phyloP scores from a whole-genome alignment of 2,797 vertebrate species.

The Salarias fasciatus region DNA sequence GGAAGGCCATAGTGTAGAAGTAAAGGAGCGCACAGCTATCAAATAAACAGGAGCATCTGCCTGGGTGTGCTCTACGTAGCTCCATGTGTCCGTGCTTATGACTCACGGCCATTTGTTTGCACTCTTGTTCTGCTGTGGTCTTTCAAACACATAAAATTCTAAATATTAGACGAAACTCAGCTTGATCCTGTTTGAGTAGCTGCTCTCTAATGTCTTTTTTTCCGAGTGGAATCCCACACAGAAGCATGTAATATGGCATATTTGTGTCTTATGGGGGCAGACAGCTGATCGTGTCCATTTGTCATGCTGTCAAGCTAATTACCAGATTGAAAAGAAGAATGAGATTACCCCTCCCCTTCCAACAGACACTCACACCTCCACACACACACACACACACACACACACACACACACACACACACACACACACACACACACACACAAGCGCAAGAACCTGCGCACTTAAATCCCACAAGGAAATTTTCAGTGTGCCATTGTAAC shows the following conservation, averaged over 20 bases:
- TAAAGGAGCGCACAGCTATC: slow-evolving; percentile 49
- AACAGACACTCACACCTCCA: slow-evolving; percentile 67
- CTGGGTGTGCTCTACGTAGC: slow-evolving; percentile 19
- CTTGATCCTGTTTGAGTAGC: slow-evolving; percentile 65
- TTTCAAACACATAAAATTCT: slow-evolving; percentile 29
- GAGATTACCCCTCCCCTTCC: slow-evolving; percentile 77
- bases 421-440: slow-evolving; percentile 35
- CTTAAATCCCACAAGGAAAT: slow-evolving; percentile 67
- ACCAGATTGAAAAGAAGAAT: slow-evolving; percentile 84
- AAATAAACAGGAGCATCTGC: slow-evolving; percentile 54
- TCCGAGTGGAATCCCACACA: slow-evolving; percentile 62
- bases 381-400: slow-evolving; percentile 55
- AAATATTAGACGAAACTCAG: slow-evolving; percentile 51
- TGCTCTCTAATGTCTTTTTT: slow-evolving; percentile 71
- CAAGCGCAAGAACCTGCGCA: slow-evolving; percentile 53
- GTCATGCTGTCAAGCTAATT: slow-evolving; percentile 89
- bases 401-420: slow-evolving; percentile 52
- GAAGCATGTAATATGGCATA: slow-evolving; percentile 76
- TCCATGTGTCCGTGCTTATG: slow-evolving; percentile 13
- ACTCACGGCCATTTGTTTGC: neutral
- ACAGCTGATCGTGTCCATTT: slow-evolving; percentile 86
- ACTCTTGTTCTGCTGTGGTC: slow-evolving; percentile 1
- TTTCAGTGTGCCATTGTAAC: slow-evolving; percentile 67
- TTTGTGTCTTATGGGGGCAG: slow-evolving; percentile 83
- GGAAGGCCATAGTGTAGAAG: slow-evolving; percentile 37